Percentiles rank a stretch among this genome's conserved stretches.
phyloP scores from a whole-genome alignment of 2,113 vertebrate species.

The Quiscalus mexicanus region DNA sequence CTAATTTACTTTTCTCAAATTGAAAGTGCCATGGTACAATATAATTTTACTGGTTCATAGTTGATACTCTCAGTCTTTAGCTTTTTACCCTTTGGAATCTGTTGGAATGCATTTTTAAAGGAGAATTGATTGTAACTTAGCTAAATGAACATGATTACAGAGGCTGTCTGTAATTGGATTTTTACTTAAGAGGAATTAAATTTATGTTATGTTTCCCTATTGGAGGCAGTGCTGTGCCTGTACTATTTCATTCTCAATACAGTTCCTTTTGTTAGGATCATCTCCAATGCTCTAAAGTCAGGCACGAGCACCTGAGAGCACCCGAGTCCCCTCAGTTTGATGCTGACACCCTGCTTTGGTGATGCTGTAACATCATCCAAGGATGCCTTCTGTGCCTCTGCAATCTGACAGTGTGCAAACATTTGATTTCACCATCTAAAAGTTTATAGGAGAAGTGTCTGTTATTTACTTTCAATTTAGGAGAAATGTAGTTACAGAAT shows the following conservation, averaged over 20 bases:
- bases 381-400: not conserved
- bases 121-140: conserved; percentile 41
- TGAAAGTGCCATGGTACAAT: not conserved
- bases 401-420: not conserved
- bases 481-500: conserved; percentile 21
- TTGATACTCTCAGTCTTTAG: conserved; percentile 1
- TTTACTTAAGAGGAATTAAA: conserved; percentile 5
- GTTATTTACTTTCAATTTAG: conserved; percentile 35
- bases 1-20: conserved; percentile 14
- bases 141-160: conserved; percentile 3
- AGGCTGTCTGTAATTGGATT: conserved; percentile 36
- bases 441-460: conserved; percentile 47
- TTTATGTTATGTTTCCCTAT: conserved; percentile 20
- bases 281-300: not conserved
- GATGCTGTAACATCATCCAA: not conserved
- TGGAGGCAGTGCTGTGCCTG: not conserved
- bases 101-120: conserved; percentile 19
- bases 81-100: not conserved
- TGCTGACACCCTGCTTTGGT: not conserved
- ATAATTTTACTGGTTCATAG: not conserved
- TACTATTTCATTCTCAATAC: not conserved
- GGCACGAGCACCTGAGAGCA: not conserved
- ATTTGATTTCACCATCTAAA: conserved; percentile 10
- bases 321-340: not conserved
- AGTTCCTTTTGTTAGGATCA: not conserved